Evolutionary conservation across 1,140 invertebrate genomes (phyloP).

Genomic region (Vanessa atalanta): DNA sequence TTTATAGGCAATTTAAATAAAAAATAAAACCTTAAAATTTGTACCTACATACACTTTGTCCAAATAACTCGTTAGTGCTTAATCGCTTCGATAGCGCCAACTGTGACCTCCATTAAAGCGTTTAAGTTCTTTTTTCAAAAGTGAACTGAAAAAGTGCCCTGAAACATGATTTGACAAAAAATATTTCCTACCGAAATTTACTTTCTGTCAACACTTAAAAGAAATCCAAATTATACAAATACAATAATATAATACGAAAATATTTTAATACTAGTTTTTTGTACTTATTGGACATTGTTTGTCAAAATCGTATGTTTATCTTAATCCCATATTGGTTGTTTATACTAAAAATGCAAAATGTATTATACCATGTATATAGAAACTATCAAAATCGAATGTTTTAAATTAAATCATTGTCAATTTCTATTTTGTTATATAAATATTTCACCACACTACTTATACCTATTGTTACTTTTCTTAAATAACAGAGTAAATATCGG

Average conservation of each 20-base stretch:
- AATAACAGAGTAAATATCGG: background rate
- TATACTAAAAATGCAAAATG: no score
- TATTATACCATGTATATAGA: no score
- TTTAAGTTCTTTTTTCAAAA: slow-evolving; percentile 48
- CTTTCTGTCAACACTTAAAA: background rate
- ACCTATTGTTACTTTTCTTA: background rate
- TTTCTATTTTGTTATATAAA: no score
- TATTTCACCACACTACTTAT: background rate
- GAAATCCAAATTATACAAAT: no score
- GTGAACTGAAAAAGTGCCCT: slow-evolving; percentile 24
- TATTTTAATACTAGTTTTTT: no score
- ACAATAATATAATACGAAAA: no score
- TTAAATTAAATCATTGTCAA: no score
- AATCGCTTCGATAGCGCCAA: slow-evolving; percentile 50
- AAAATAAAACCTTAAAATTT: slow-evolving; percentile 31
- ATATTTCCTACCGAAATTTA: background rate
- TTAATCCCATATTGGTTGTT: no score
- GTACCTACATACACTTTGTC: slow-evolving; percentile 44
- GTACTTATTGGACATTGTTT: no score
- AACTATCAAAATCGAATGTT: no score
- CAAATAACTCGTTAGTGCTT: slow-evolving; percentile 55
- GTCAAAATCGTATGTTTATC: no score
- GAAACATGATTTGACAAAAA: slow-evolving; percentile 15
- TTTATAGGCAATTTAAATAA: background rate
- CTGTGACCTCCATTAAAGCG: slow-evolving; percentile 44